Conservation (phyloP, 2,797 vertebrate genomes). For the Crocidura indochinensis region DNA sequence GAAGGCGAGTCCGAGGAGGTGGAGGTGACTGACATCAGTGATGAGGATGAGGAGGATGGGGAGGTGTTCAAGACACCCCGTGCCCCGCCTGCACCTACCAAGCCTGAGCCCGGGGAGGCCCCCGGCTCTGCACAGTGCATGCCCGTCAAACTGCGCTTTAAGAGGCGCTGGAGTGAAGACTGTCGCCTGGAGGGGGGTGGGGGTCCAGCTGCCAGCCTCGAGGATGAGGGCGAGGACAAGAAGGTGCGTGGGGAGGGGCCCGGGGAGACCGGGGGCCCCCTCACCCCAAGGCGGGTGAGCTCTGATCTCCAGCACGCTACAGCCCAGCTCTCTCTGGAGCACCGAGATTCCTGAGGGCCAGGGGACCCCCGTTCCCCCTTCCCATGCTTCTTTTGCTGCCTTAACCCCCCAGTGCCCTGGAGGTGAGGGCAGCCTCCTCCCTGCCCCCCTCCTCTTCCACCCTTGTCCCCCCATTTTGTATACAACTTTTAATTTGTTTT, state of each 20-base stretch:
- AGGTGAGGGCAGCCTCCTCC: constrained; percentile 77
- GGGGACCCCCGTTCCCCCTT: constrained; percentile 37
- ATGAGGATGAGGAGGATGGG: constrained; percentile 94
- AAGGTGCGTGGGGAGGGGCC: constrained; percentile 93
- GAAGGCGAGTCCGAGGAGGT: constrained; percentile 94
- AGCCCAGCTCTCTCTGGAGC: constrained; percentile 96
- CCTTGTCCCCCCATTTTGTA: constrained; percentile 65
- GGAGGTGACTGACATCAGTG: constrained; percentile 95
- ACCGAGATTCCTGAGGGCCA: constrained; percentile 94
- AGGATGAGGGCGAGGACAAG: constrained; percentile 94
- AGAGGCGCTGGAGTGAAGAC: constrained; percentile 97
- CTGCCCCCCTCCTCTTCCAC: constrained; percentile 55
- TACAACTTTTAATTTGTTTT: constrained; percentile 78
- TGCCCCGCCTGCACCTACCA: constrained; percentile 86
- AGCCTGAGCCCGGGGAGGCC: constrained; percentile 76
- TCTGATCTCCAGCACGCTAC: constrained; percentile 95
- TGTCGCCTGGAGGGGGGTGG: constrained; percentile 94
- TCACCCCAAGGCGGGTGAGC: constrained; percentile 89
- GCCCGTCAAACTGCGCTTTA: constrained; percentile 96
- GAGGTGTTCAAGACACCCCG: constrained; percentile 96
- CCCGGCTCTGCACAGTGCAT: constrained; percentile 89
- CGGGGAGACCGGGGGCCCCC: constrained; percentile 88
- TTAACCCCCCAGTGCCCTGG: constrained; percentile 74
- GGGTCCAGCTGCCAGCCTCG: constrained; percentile 76
- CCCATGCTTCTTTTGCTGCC: constrained; percentile 83